phyloP scores from a whole-genome alignment of 1,140 invertebrate genomes.

The Pseudomyrmex flavicornis region DNA sequence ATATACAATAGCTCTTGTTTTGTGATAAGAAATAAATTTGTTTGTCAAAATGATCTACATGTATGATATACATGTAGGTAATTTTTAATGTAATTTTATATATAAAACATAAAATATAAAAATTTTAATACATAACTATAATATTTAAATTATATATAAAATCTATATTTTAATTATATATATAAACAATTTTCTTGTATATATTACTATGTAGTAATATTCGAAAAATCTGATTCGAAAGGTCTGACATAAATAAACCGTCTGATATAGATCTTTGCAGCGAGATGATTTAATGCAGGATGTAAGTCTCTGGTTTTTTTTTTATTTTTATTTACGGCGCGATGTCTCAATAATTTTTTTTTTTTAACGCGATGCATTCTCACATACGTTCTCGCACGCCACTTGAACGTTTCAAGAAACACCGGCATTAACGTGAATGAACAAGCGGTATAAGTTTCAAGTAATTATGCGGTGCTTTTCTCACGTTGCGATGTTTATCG shows the following conservation, averaged over 20 bases:
- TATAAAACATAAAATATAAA: not conserved
- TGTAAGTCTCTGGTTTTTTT: constrained; percentile 27
- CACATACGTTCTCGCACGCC: constrained; percentile 30
- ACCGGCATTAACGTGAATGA: constrained; percentile 46
- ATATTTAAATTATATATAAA: not conserved
- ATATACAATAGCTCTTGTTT: not conserved
- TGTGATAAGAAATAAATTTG: not conserved
- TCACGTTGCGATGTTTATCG: constrained; percentile 52
- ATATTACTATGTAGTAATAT: not conserved
- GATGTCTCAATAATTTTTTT: constrained; percentile 15
- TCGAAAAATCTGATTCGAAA: not conserved
- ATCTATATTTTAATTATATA: no score
- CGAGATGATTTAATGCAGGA: constrained; percentile 25
- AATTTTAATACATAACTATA: no score
- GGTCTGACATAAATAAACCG: not conserved
- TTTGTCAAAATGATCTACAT: not conserved
- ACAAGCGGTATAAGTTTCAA: constrained; percentile 56
- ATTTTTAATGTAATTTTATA: no score
- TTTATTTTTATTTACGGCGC: not conserved
- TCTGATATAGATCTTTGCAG: constrained; percentile 2
- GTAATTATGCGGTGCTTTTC: constrained; percentile 53
- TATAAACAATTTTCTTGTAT: not conserved
- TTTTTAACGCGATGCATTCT: constrained; percentile 38
- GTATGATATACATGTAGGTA: no score
- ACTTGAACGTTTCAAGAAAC: constrained; percentile 27